Evolutionary conservation across 2,888 invertebrate genomes (phyloP).

Genomic region (Sinelater perroti): DNA sequence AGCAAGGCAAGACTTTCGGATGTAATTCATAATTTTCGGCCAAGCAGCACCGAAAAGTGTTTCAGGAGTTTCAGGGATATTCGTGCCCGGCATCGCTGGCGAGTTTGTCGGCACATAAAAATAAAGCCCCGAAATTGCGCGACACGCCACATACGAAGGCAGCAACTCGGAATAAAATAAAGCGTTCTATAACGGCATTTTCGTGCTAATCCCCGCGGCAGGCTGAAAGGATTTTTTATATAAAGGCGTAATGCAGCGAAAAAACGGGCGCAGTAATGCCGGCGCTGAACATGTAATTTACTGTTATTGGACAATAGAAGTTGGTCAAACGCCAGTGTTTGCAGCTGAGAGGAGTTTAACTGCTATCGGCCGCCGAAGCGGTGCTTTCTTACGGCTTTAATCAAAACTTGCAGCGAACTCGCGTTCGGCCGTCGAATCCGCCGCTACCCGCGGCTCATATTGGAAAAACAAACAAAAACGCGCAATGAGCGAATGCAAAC

Average conservation of each 20-base stretch:
- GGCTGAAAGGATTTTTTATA: slow-evolving; percentile 10
- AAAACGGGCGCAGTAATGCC: slow-evolving; percentile 27
- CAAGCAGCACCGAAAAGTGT: no score
- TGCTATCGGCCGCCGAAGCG: slow-evolving; percentile 34
- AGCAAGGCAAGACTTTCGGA: no score
- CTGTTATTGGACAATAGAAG: slow-evolving; percentile 38
- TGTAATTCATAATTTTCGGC: no score
- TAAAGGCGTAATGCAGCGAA: slow-evolving; percentile 24
- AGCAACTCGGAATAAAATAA: slow-evolving; percentile 1
- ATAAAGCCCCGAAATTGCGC: no score
- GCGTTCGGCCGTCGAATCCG: slow-evolving; percentile 21
- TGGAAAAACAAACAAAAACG: slow-evolving; percentile 3
- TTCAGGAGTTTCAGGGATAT: no score
- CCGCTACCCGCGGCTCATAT: slow-evolving; percentile 6
- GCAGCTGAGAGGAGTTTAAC: slow-evolving; percentile 31
- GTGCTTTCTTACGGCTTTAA: slow-evolving; percentile 37
- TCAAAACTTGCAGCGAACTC: slow-evolving; percentile 31
- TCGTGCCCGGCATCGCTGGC: no score
- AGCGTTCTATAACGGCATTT: slow-evolving; percentile 1
- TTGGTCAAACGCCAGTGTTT: slow-evolving; percentile 38
- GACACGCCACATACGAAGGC: no score
- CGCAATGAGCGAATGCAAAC: slow-evolving; percentile 9
- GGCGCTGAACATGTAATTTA: slow-evolving; percentile 34
- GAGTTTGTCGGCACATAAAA: no score
- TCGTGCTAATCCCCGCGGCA: background rate